Evolutionary conservation across 35 echinoderm and acorn worm genomes (phyloP).

Genomic region (Acanthaster planci): DNA sequence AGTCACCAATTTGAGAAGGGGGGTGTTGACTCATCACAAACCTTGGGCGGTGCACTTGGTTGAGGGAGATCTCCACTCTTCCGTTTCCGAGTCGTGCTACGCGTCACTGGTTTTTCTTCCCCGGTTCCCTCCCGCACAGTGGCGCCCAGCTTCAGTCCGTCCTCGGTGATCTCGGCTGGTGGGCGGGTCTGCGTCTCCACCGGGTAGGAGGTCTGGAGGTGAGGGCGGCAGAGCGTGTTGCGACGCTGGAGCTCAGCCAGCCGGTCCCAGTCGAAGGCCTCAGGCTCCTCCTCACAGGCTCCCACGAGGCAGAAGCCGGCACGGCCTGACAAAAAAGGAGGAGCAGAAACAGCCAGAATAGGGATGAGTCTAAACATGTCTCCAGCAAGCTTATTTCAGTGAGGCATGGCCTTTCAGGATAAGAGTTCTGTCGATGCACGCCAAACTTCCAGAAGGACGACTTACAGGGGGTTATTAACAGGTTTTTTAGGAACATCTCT

Average conservation of each 20-base stretch:
- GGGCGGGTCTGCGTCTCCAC: conserved; percentile 67
- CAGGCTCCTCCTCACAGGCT: conserved; percentile 82
- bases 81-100: neutral
- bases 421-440: too few species aligned
- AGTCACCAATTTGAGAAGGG: too few species aligned
- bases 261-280: conserved; percentile 57
- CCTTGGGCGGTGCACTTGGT: neutral
- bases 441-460: too few species aligned
- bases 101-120: neutral
- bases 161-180: neutral
- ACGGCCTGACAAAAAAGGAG: conserved; percentile 38
- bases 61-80: conserved; percentile 8
- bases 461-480: too few species aligned
- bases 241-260: conserved; percentile 83
- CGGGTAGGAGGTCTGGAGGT: conserved; percentile 83
- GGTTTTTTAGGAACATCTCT: too few species aligned
- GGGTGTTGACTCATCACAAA: too few species aligned
- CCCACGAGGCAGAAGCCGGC: conserved; percentile 74
- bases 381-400: too few species aligned
- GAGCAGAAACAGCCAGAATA: neutral
- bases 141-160: neutral
- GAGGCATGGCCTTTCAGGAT: too few species aligned
- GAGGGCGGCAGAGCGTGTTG: conserved; percentile 88
- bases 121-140: neutral
- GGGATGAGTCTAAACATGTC: too few species aligned